Evolutionary conservation across 2,797 vertebrate genomes (phyloP).

Genomic region (Sandelia bainsii): DNA sequence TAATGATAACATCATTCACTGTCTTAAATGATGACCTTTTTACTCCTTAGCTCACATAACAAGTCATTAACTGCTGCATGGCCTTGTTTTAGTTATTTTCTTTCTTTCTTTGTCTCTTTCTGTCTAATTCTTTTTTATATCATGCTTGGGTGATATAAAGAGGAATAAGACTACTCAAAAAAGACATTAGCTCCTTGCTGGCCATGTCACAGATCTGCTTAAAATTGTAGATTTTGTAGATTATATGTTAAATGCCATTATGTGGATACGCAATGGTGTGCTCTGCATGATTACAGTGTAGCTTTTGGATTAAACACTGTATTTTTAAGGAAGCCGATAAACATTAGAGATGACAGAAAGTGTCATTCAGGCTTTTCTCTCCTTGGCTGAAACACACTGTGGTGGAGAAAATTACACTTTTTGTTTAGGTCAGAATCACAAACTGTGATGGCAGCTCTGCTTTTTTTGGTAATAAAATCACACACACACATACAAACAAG

Average conservation of each 20-base stretch:
- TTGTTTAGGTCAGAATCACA: constrained; percentile 38
- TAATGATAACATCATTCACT: constrained; percentile 52
- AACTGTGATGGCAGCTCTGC: constrained; percentile 34
- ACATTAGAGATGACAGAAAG: constrained; percentile 36
- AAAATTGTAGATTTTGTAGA: not conserved
- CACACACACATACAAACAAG: constrained; percentile 9
- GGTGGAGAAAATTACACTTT: constrained; percentile 60
- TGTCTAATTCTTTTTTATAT: not conserved
- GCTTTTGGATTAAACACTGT: constrained; percentile 18
- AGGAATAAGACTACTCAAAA: not conserved
- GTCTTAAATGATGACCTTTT: constrained; percentile 9
- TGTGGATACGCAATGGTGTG: not conserved
- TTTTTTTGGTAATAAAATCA: constrained; percentile 22
- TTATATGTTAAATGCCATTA: not conserved
- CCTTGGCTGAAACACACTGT: constrained; percentile 27
- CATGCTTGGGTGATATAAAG: not conserved
- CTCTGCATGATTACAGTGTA: constrained; percentile 3
- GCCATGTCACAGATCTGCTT: constrained; percentile 1
- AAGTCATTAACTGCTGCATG: not conserved
- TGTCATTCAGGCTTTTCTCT: constrained; percentile 33
- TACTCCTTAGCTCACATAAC: not conserved
- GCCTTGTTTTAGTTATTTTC: not conserved
- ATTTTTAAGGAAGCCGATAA: constrained; percentile 4
- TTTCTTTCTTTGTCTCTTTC: not conserved
- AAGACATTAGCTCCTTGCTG: not conserved